Base-by-base conservation (phyloP, 2,888 invertebrate genomes). In the Leucoma salicis region DNA sequence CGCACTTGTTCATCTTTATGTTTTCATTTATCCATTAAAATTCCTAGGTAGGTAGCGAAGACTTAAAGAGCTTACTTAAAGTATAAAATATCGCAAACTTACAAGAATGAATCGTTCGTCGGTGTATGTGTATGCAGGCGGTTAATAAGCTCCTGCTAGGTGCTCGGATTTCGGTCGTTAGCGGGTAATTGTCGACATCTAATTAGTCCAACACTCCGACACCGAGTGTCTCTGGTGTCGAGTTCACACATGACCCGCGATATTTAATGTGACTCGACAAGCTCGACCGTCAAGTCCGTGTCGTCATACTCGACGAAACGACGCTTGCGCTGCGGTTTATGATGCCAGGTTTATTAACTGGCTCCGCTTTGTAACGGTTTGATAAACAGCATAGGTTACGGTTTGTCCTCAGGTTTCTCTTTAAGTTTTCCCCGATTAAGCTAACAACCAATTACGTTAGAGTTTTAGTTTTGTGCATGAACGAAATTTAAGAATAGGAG, bases 91-190 rank as follows among this genome's bases (percentile, higher is more conserved):
- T 49, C 46, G 49, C 49, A 51, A 58, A 56, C 53, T 58, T 49
- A 55, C 56, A 55, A 46, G 53, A 62, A 62, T 67, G 74, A 69
- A 70, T 74, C 64, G 62, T 52, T 65, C 57, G 44, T 49, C 48
- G 29, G 4, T 14, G 29, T 13, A 3, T 48, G 50, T 46, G 60
- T 53, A 60, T 59, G 59, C 58, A 62, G 55, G 62, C 69, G 71
- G 75, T 80, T 86, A 84, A 86, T 84, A 83, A 85, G 81, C 74
- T 74, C 63, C 59, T 60, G 57, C 61, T 63, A 57, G 60, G 44
- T 62, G 62, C 74, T 85, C 85, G 68, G 73, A 77, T 85, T 82
- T 81, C 85, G 80, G 80, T 82, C 82, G 85, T 85, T 85, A 85
- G 80, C 70, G 73, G 57, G 81, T 81, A 82, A 85, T 83, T 82